A percentile compares a stretch with the other conserved stretches of the same genome.
Evolutionary conservation across 2,113 vertebrate species (phyloP).

Genomic region (Paramisgurnus dabryanus): DNA sequence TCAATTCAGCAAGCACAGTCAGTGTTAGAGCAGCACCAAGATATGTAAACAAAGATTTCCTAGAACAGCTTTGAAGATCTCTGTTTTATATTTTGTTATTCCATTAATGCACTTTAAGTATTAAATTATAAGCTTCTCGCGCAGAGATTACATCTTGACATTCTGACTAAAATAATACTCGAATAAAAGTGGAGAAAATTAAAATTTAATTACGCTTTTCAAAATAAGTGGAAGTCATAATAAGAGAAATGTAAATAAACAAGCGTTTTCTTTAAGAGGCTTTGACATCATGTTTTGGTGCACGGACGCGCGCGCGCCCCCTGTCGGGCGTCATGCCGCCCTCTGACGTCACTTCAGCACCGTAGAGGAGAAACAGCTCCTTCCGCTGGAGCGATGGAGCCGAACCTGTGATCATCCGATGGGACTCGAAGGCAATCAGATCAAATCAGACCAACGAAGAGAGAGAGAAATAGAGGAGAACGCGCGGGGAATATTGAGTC

Average conservation of each 20-base stretch:
- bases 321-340: conserved; percentile 58
- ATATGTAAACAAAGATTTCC: no score
- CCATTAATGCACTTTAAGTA: no score
- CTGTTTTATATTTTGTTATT: no score
- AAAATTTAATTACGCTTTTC: no score
- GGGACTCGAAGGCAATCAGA: conserved; percentile 66
- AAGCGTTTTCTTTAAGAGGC: neutral
- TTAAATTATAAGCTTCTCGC: no score
- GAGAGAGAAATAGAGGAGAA: conserved; percentile 45
- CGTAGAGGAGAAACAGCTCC: conserved; percentile 73
- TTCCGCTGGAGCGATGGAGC: conserved; percentile 56
- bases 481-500: conserved; percentile 12
- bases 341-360: conserved; percentile 80
- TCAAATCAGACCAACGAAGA: conserved; percentile 57
- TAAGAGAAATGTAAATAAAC: neutral
- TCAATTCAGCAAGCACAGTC: no score
- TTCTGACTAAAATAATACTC: no score
- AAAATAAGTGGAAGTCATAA: neutral
- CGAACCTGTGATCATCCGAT: conserved; percentile 71
- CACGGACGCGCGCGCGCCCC: conserved; percentile 61
- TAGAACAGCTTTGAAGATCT: no score
- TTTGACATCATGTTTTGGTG: conserved; percentile 27
- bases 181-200: no score
- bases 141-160: no score
- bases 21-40: no score